Evolutionary conservation across 2,888 invertebrate species (phyloP).

Genomic region (Pristionchus entomophagus): DNA sequence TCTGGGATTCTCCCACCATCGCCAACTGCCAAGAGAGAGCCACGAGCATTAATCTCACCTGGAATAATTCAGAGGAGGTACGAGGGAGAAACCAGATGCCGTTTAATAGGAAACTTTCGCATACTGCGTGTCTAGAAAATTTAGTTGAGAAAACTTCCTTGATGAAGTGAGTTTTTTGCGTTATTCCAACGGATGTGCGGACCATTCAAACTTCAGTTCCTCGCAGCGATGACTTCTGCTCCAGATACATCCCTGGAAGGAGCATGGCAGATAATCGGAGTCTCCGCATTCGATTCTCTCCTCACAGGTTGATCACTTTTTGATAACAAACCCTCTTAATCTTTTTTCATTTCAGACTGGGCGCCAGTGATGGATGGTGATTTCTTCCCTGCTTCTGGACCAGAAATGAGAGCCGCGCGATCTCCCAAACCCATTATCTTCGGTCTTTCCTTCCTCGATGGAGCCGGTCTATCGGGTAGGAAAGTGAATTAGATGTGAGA

Average conservation of each 20-base stretch:
- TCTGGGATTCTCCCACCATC: not conserved
- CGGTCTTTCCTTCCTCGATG: conserved; percentile 15
- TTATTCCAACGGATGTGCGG: too few species aligned
- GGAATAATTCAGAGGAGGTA: conserved; percentile 1
- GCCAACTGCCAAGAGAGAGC: not conserved
- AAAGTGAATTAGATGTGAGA: not conserved
- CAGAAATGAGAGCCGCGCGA: not conserved
- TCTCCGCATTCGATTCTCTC: not conserved
- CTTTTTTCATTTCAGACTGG: not conserved
- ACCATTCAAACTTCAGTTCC: conserved; percentile 11
- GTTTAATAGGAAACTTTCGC: too few species aligned
- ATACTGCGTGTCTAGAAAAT: too few species aligned
- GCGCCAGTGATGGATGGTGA: not conserved
- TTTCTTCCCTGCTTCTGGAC: conserved; percentile 14
- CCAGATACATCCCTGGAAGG: not conserved
- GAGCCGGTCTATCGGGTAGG: not conserved
- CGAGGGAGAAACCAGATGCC: not conserved
- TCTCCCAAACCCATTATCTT: not conserved
- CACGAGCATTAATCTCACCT: not conserved
- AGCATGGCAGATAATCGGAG: conserved; percentile 8
- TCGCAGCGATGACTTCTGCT: not conserved
- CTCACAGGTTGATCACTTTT: not conserved
- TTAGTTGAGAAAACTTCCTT: too few species aligned
- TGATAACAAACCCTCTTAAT: too few species aligned
- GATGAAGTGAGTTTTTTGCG: too few species aligned